Evolutionary conservation across 2,113 vertebrate species (phyloP).

Genomic region (Cryptomyrus ogoouensis): DNA sequence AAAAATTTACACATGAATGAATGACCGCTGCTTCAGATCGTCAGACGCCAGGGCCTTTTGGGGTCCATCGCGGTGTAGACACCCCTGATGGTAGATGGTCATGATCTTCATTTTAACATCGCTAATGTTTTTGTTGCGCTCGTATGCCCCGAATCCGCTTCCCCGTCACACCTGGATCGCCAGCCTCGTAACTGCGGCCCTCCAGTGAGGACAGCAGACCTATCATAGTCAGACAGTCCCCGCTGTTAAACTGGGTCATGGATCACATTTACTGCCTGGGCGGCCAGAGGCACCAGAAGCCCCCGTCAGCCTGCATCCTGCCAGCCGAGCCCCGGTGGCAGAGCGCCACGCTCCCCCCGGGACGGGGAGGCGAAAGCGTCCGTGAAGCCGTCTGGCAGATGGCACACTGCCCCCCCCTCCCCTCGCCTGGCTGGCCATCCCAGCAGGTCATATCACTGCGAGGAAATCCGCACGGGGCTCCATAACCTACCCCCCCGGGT

Average conservation of each 20-base stretch:
- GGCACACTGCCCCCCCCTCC: not conserved
- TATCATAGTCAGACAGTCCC: not conserved
- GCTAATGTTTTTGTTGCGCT: not conserved
- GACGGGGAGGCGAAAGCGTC: constrained; percentile 7
- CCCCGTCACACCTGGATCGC: not conserved
- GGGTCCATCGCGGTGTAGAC: not conserved
- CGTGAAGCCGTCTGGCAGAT: not conserved
- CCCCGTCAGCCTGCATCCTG: not conserved
- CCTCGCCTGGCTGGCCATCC: not conserved
- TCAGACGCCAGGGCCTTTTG: not conserved
- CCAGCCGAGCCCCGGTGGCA: constrained; percentile 12
- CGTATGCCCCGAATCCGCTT: not conserved
- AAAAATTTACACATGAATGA: not conserved
- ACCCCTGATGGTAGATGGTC: not conserved
- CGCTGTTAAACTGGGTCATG: constrained; percentile 22
- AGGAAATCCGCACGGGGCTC: not conserved
- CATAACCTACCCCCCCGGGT: not conserved
- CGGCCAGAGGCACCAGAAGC: not conserved
- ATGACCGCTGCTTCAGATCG: not conserved
- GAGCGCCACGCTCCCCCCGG: not conserved
- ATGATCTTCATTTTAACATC: not conserved
- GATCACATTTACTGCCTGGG: constrained; percentile 17
- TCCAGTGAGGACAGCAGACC: not conserved
- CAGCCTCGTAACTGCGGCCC: not conserved
- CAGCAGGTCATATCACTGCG: not conserved